phyloP scores from a whole-genome alignment of 2,888 invertebrate species.

The Synanthedon myopaeformis region DNA sequence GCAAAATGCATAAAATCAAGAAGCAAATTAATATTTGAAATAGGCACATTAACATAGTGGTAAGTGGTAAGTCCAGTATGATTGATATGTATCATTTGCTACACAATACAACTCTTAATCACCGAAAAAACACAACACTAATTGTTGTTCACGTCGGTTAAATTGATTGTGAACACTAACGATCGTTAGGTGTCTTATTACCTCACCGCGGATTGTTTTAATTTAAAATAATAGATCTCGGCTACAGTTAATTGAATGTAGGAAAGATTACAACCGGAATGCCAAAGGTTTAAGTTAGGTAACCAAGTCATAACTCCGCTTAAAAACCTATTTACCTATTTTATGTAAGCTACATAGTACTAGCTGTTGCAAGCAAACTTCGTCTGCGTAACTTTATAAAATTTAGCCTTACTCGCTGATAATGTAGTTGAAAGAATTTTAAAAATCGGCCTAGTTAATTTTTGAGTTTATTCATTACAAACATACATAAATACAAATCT shows the following conservation, averaged over 20 bases:
- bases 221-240: constrained; percentile 19
- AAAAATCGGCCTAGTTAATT: too few relatives aligned
- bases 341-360: too few relatives aligned
- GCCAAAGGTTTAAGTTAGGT: not conserved
- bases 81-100: not conserved
- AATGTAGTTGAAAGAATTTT: too few relatives aligned
- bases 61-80: not conserved
- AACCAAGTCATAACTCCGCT: too few relatives aligned
- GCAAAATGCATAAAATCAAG: too few relatives aligned
- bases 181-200: constrained; percentile 32
- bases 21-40: too few relatives aligned
- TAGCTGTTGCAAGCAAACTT: too few relatives aligned
- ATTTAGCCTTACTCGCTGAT: too few relatives aligned
- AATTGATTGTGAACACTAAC: constrained; percentile 32
- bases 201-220: constrained; percentile 18
- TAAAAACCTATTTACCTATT: too few relatives aligned
- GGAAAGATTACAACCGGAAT: constrained; percentile 4
- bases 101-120: constrained; percentile 23
- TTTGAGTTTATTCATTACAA: too few relatives aligned
- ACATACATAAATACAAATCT: too few relatives aligned
- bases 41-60: not conserved
- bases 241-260: constrained; percentile 20
- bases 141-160: constrained; percentile 29
- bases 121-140: constrained; percentile 43
- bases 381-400: too few relatives aligned